Evolutionary conservation across 2,113 vertebrate genomes (phyloP), one percentile per base, ranked within the genome.

Genomic region (Scatophagus argus): DNA sequence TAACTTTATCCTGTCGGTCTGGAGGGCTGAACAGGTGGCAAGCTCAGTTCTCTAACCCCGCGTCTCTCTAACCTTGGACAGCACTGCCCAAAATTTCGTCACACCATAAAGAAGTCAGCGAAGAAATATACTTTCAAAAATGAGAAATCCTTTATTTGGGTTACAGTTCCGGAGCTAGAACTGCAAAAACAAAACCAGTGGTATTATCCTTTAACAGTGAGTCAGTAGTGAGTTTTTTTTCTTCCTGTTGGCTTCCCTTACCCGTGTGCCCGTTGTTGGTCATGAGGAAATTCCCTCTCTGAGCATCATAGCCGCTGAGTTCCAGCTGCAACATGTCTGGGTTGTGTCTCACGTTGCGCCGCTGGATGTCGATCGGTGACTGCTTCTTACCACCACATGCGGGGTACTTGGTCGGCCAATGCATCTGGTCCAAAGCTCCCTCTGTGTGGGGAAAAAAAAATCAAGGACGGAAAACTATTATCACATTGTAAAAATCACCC

Each of bases 211-310:
- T n/a, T n/a, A n/a, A n/a, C n/a, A n/a, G n/a, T n/a, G n/a, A n/a
- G n/a, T n/a, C 11, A 69, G n/a, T 5, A 19, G 27, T 21, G 27
- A 43, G 3, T 2, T 23, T 1, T 21, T 46, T 39, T 25, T 13
- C 5, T 21, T 23, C 16, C 7, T n/a, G 5, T 9, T 58, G 19
- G 8, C 23, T 43, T 39, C 1, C 60, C 68, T 70, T 90, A 99
- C 98, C 98, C 0, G 97, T 94, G 86, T 98, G 96, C 1, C 97
- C 97, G 0, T 96, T 98, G 94, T 98, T 98, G 87, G 65, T 93
- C 95, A 97, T 95, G 1, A 59, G 79, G 82, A 98, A 95, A 1
- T 76, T 63, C 0, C 93, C 94, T 0, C 0, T 65, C 64, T 93
- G 94, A 2, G 64, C 69, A 0, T 94, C 88, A 0, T 97, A 98